Conservation (phyloP, 2,797 vertebrate genomes). For the Dermochelys coriacea region DNA sequence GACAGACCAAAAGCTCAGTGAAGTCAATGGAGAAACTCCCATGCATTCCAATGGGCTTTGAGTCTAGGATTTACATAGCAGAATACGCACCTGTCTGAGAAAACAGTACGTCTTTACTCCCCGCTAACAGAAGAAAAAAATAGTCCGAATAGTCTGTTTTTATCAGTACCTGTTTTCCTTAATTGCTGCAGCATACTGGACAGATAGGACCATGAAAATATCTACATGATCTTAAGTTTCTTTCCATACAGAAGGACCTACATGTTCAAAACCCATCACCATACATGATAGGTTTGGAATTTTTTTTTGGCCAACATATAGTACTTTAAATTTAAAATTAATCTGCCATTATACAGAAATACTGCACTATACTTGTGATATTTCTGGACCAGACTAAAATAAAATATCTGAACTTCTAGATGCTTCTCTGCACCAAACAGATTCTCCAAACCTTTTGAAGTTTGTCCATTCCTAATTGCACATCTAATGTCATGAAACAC, state of each 20-base stretch:
- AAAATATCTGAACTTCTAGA: not conserved
- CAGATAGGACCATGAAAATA: not conserved
- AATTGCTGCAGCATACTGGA: not conserved
- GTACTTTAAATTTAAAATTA: not conserved
- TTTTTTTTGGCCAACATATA: not conserved
- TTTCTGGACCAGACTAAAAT: fast-evolving
- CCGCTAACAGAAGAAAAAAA: not conserved
- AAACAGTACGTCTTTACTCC: not conserved
- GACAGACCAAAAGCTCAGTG: not conserved
- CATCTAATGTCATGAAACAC: not conserved
- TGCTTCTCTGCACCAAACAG: not conserved
- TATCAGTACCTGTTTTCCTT: not conserved
- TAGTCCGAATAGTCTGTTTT: not conserved
- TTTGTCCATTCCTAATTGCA: not conserved
- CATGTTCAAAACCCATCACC: not conserved
- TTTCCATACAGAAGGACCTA: not conserved
- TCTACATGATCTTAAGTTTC: not conserved
- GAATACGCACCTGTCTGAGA: not conserved
- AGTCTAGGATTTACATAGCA: not conserved
- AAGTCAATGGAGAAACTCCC: not conserved
- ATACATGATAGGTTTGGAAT: not conserved
- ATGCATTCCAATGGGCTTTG: not conserved
- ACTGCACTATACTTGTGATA: not conserved
- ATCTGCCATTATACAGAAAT: not conserved
- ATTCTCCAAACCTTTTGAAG: not conserved